A percentile compares a stretch with the other conserved stretches of the same genome.
Conservation (phyloP, 2,797 vertebrate genomes). For the Poeciliopsis turneri region DNA sequence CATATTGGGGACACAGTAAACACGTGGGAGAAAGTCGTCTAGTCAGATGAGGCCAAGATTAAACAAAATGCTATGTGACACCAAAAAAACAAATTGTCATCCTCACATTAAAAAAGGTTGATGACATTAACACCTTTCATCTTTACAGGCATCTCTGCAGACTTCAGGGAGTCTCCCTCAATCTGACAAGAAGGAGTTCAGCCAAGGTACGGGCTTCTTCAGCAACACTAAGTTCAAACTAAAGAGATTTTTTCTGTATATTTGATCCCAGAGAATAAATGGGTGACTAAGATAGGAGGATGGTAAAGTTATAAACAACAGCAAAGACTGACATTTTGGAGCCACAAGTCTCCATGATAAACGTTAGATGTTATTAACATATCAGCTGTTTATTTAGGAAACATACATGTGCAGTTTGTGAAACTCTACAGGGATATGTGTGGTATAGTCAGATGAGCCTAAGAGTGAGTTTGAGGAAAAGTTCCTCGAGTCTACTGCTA, state of each 20-base stretch:
- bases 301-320: background rate
- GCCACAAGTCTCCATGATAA: background rate
- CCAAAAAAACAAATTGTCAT: background rate
- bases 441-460: background rate
- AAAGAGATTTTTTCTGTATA: background rate
- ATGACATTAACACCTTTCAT: background rate
- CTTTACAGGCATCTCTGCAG: background rate
- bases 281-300: background rate
- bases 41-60: background rate
- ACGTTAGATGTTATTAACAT: background rate
- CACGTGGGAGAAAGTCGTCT: background rate
- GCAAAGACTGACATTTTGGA: background rate
- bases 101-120: background rate
- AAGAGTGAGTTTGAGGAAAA: background rate
- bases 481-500: background rate
- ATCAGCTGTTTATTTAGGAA: background rate
- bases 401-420: background rate
- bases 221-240: background rate
- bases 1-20: background rate
- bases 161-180: background rate
- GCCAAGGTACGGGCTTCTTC: slow-evolving; percentile 1
- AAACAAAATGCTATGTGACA: background rate
- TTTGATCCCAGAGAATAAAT: background rate
- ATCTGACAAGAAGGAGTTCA: background rate
- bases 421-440: background rate